Percentiles rank a stretch among this genome's conserved stretches.
Conservation (phyloP, 2,888 invertebrate species). For the Microdon myrmicae region DNA sequence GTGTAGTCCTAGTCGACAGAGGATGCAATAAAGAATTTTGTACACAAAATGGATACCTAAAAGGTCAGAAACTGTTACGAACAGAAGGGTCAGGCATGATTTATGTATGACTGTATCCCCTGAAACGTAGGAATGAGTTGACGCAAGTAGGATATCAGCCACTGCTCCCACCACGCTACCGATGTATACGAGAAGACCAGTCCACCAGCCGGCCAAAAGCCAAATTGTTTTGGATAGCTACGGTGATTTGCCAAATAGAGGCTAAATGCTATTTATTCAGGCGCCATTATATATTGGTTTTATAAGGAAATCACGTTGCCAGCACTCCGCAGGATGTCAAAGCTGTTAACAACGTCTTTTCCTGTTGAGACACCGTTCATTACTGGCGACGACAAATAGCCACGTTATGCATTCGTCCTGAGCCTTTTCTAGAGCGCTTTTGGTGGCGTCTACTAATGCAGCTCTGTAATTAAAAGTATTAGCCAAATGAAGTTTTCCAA, state of each 20-base stretch:
- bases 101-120: constrained; percentile 51
- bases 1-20: constrained; percentile 40
- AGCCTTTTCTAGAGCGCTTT: constrained; percentile 1
- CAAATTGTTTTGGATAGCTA: constrained; percentile 45
- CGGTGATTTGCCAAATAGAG: constrained; percentile 45
- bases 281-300: constrained; percentile 36
- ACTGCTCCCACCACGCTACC: constrained; percentile 32
- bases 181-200: constrained; percentile 38
- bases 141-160: constrained; percentile 38
- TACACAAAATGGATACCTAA: constrained; percentile 49
- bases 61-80: constrained; percentile 49
- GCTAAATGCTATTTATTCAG: constrained; percentile 43
- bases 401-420: background rate
- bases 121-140: constrained; percentile 48
- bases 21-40: constrained; percentile 48
- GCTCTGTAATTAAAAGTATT: constrained; percentile 31
- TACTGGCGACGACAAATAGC: constrained; percentile 8
- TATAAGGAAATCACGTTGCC: constrained; percentile 2
- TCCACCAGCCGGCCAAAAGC: constrained; percentile 1
- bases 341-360: constrained; percentile 1
- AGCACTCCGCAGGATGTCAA: constrained; percentile 18
- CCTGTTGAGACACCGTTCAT: constrained; percentile 4
- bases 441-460: constrained; percentile 22
- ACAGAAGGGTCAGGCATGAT: constrained; percentile 51
- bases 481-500: constrained; percentile 40